A percentile compares a stretch with the other conserved stretches of the same genome.
Conservation (phyloP, 2,113 vertebrate genomes). For the Channa argus region DNA sequence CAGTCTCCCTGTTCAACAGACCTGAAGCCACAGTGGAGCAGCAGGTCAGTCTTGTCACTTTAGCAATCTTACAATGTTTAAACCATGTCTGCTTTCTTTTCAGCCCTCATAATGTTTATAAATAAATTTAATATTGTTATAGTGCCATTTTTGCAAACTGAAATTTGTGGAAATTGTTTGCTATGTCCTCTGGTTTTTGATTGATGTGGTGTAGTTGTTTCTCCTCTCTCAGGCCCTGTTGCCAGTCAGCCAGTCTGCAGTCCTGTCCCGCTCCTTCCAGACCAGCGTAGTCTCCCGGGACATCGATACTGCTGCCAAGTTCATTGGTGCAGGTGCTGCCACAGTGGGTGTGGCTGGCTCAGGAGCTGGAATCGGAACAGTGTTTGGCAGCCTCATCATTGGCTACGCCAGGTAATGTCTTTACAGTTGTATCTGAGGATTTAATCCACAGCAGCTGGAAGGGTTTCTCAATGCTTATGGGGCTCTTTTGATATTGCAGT, state of each 20-base stretch:
- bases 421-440: too few species aligned
- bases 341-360: slow-evolving; percentile 87
- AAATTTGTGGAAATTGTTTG: too few species aligned
- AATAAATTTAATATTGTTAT: too few species aligned
- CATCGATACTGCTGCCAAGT: slow-evolving; percentile 86
- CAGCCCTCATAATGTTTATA: too few species aligned
- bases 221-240: slow-evolving; percentile 62
- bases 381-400: slow-evolving; percentile 87
- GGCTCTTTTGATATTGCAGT: too few species aligned
- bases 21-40: slow-evolving; percentile 80
- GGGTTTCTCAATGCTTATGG: too few species aligned
- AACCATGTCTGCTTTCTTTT: neutral
- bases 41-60: slow-evolving; percentile 67
- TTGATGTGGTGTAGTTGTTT: too few species aligned
- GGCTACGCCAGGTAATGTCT: slow-evolving; percentile 83
- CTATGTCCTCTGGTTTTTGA: too few species aligned
- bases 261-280: slow-evolving; percentile 78
- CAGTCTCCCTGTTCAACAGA: slow-evolving; percentile 80
- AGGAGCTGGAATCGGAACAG: slow-evolving; percentile 85
- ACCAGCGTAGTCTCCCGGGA: slow-evolving; percentile 82
- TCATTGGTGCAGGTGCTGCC: slow-evolving; percentile 86
- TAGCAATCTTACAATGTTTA: neutral
- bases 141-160: too few species aligned
- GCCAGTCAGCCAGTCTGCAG: slow-evolving; percentile 67
- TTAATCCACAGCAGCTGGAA: too few species aligned